Evolutionary conservation across 2,888 invertebrate genomes (phyloP).

Genomic region (Incurvaria masculella): DNA sequence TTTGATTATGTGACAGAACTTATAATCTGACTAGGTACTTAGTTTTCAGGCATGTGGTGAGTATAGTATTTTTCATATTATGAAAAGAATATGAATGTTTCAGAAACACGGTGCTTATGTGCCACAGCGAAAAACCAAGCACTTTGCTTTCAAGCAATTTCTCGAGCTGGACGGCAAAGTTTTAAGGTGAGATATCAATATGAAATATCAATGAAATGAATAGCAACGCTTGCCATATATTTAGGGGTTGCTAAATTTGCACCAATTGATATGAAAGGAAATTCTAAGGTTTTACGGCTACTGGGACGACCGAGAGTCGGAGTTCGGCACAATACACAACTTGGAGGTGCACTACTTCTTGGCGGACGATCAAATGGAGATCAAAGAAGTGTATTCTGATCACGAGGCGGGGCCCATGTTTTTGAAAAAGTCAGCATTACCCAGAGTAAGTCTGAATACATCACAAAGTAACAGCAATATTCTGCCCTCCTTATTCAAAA

Average conservation of each 20-base stretch:
- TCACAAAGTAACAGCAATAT: too few relatives aligned
- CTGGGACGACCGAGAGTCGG: conserved; percentile 82
- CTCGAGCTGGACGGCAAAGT: conserved; percentile 76
- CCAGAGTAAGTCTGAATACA: conserved; percentile 75
- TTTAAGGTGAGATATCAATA: conserved; percentile 39
- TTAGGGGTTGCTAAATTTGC: too few relatives aligned
- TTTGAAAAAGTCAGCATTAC: conserved; percentile 70
- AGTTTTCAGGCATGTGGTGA: too few relatives aligned
- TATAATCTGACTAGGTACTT: too few relatives aligned
- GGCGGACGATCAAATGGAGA: conserved; percentile 86
- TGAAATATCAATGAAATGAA: too few relatives aligned
- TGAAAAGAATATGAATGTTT: too few relatives aligned
- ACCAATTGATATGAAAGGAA: too few relatives aligned
- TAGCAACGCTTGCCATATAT: too few relatives aligned
- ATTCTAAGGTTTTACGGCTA: conserved; percentile 74
- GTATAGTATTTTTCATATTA: too few relatives aligned
- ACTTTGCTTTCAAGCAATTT: conserved; percentile 73
- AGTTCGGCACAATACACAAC: conserved; percentile 73
- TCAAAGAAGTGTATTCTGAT: conserved; percentile 77
- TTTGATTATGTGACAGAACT: too few relatives aligned
- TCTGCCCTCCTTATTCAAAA: too few relatives aligned
- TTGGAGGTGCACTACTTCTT: conserved; percentile 82
- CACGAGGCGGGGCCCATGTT: conserved; percentile 70
- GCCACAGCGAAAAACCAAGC: conserved; percentile 32
- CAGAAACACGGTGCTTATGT: neutral